These are phyloP conservation scores for Ischnura elegans DNA, from an alignment of 2,888 invertebrate genomes.

Conservation along the genomic window DNA sequence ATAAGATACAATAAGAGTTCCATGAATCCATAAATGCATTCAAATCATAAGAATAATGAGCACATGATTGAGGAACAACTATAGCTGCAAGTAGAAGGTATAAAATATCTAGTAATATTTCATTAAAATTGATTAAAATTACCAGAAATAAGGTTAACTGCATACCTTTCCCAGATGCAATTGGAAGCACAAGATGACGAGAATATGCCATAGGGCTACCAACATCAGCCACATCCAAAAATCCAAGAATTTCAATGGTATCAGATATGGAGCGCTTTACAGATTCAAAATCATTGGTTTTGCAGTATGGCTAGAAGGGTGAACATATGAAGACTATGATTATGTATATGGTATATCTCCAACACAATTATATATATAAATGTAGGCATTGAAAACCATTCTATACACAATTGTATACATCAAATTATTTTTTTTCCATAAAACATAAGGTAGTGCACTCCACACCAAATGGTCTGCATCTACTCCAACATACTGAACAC, in stretches of 20 bases:
- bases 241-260: conserved; percentile 91
- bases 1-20: background rate
- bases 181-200: conserved; percentile 92
- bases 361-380: too few species aligned
- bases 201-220: conserved; percentile 95
- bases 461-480: too few species aligned
- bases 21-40: background rate
- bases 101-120: background rate
- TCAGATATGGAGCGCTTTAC: conserved; percentile 84
- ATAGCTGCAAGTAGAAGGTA: background rate
- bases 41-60: background rate
- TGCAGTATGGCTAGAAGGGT: conserved; percentile 79
- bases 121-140: background rate
- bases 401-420: too few species aligned
- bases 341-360: background rate
- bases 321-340: background rate
- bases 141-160: background rate
- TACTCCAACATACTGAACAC: too few species aligned
- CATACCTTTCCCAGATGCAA: conserved; percentile 73
- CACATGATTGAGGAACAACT: background rate
- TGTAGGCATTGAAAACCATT: too few species aligned
- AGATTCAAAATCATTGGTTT: conserved; percentile 83
- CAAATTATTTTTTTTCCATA: too few species aligned
- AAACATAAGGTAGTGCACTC: too few species aligned
- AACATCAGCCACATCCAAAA: conserved; percentile 91